A percentile compares a stretch with the other conserved stretches of the same genome.
Conservation (phyloP, 2,888 invertebrate species). For the Beris morrisii region DNA sequence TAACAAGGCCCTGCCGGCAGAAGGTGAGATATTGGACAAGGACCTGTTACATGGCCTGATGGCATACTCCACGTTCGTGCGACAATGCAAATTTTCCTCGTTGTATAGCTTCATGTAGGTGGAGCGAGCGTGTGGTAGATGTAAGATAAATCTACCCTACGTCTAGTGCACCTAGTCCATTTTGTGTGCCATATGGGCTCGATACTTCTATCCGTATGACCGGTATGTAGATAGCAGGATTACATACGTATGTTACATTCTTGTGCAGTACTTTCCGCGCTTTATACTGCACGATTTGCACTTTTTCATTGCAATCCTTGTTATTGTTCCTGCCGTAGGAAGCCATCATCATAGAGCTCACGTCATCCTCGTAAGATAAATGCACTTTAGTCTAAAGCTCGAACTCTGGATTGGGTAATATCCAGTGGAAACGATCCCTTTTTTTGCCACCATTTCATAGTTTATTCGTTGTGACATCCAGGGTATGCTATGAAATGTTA, state of each 20-base stretch:
- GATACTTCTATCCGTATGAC: slow-evolving; percentile 3
- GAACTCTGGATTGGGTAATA: slow-evolving; percentile 19
- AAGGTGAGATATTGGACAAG: slow-evolving; percentile 11
- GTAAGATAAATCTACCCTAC: neutral
- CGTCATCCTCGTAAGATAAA: slow-evolving; percentile 15
- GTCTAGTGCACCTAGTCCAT: slow-evolving; percentile 11
- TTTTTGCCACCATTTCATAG: neutral
- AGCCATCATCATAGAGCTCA: slow-evolving; percentile 14
- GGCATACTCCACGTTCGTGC: neutral
- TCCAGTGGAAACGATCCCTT: slow-evolving; percentile 7
- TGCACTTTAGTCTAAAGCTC: neutral
- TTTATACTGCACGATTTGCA: neutral
- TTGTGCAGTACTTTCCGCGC: slow-evolving; percentile 2
- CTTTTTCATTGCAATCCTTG: slow-evolving; percentile 15
- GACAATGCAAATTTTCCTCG: slow-evolving; percentile 15
- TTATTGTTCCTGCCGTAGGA: slow-evolving; percentile 1
- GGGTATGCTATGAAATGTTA: no score
- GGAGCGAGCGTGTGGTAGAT: neutral
- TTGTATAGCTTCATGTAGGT: neutral
- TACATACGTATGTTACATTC: neutral
- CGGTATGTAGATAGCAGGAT: neutral
- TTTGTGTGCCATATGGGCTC: slow-evolving; percentile 1
- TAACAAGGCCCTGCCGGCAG: neutral
- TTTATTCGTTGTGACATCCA: slow-evolving; percentile 13
- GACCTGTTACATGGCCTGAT: slow-evolving; percentile 13